Evolutionary conservation across 2,113 vertebrate species (phyloP).

Genomic region (Trochalopteron elliotii): DNA sequence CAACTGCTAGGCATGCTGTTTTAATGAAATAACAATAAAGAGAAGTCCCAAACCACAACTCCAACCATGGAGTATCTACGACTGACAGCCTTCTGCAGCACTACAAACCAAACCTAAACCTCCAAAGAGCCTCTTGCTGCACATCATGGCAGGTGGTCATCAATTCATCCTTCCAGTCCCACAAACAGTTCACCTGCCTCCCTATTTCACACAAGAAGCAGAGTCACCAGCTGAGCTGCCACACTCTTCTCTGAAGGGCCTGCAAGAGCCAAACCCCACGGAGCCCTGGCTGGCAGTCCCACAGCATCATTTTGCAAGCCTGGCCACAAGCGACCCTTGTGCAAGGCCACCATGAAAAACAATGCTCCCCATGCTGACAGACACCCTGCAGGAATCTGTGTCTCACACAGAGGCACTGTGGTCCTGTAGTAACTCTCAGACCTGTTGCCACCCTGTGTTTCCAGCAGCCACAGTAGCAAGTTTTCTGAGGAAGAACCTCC

Average conservation of each 20-base stretch:
- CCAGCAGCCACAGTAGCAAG: neutral
- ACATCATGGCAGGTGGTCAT: neutral
- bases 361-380: neutral
- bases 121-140: neutral
- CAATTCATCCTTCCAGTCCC: neutral
- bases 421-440: neutral
- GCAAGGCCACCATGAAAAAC: neutral
- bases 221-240: neutral
- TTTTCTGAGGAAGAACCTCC: neutral
- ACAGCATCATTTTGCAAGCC: neutral
- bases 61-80: neutral
- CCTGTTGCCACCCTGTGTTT: fast-evolving
- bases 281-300: neutral
- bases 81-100: neutral
- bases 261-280: fast-evolving
- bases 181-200: neutral
- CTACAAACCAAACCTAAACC: neutral
- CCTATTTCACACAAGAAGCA: neutral
- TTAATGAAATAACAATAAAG: neutral
- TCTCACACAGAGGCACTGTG: fast-evolving
- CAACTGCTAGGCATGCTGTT: neutral
- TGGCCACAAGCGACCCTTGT: fast-evolving
- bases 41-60: neutral
- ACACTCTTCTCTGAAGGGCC: neutral
- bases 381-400: neutral